Conservation (phyloP, 2,113 vertebrate genomes). For the Charadrius vociferus region DNA sequence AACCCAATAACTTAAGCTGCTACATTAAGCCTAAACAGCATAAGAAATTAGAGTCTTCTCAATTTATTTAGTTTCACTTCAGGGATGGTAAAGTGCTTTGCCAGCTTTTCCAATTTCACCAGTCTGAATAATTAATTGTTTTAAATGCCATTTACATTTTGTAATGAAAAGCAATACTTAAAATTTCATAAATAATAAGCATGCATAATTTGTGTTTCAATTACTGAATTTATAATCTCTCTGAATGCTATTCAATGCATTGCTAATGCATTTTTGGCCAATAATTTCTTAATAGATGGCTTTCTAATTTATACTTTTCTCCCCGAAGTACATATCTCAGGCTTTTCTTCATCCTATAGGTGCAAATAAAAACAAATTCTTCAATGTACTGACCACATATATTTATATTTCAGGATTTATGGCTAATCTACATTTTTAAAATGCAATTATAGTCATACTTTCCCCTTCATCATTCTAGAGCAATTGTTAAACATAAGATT, state of each 20-base stretch:
- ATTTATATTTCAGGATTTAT: conserved; percentile 17
- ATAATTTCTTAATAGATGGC: conserved; percentile 50
- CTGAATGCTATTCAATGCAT: conserved; percentile 45
- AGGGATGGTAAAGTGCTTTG: conserved; percentile 12
- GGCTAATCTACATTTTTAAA: neutral
- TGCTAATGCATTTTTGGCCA: conserved; percentile 48
- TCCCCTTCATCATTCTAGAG: neutral
- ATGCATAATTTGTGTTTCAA: conserved; percentile 63
- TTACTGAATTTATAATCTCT: conserved; percentile 62
- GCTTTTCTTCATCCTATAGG: conserved; percentile 14
- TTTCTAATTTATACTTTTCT: conserved; percentile 37
- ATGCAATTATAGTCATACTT: neutral
- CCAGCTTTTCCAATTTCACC: conserved; percentile 55
- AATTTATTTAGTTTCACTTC: conserved; percentile 59
- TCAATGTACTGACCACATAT: neutral
- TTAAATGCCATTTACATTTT: conserved; percentile 70
- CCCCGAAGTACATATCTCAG: conserved; percentile 24
- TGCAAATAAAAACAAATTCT: conserved; percentile 37
- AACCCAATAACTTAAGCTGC: neutral
- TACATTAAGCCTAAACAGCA: neutral
- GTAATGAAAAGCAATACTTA: conserved; percentile 68
- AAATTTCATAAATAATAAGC: conserved; percentile 74
- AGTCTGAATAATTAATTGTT: conserved; percentile 73
- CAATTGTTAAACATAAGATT: neutral
- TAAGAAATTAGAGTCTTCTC: conserved; percentile 4